Evolutionary conservation across 2,888 invertebrate genomes (phyloP), one percentile per base, ranked within the genome.

Genomic region (Melinopterus prodromus): DNA sequence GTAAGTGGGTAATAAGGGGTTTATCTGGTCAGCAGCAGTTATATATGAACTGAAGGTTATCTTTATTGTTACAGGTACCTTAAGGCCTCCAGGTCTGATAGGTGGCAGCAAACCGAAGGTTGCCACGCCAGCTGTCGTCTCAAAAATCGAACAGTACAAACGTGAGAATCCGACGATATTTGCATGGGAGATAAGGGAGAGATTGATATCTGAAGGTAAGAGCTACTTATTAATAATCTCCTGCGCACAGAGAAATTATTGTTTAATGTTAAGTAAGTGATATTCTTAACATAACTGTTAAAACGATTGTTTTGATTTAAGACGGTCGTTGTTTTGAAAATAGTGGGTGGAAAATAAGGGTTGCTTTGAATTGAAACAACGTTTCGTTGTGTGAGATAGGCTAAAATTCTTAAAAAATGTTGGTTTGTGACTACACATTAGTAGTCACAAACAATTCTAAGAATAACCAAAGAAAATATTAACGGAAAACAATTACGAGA

Each of bases 111-210:
- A 98, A 90, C 98, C 98, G 5, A 98, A 99, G 91, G 99, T 99
- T 80, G 99, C 99, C 80, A 99, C 99, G 38, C 99, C 99, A 26
- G 95, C 97, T 14, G 99, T 99, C 77, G 98, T 99, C 81, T 96
- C 97, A 83, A 99, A 98, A 92, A 99, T 99, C 87, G 99, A 99
- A 90, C 97, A 98, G 90, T 98, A 99, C 93, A 99, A 99, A 91
- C 91, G 98, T 85, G 98, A 99, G 89, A 99, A 99, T 90, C 98
- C 99, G 4, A 99, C 99, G 81, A 98, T 99, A 87, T 99, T 99
- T 90, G 99, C 99, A 75, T 99, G 99, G 99, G 99, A 99, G 92
- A 99, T 99, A 85, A 92, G 99, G 80, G 99, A 99, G 90, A 93
- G 98, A 89, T 94, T 99, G 82, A 97, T 99, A 87, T 96, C 97